Evolutionary conservation across 2,888 invertebrate species (phyloP).

Genomic region (Drosophila recens): DNA sequence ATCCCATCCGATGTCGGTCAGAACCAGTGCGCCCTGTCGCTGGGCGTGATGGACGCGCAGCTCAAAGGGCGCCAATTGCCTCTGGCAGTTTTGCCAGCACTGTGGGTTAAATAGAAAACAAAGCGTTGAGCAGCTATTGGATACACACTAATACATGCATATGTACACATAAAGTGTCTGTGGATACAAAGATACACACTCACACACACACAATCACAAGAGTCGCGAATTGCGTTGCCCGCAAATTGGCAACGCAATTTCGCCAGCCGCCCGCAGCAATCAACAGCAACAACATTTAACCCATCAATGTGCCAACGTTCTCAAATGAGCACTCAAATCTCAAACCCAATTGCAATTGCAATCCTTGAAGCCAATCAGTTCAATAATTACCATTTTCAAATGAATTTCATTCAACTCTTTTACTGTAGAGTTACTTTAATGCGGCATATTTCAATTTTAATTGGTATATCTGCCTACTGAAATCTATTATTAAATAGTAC

Average conservation of each 20-base stretch:
- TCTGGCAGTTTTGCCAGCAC: constrained; percentile 84
- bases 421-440: no score
- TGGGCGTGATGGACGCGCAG: constrained; percentile 84
- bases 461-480: no score
- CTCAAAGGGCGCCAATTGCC: constrained; percentile 75
- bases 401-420: not conserved
- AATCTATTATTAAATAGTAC: no score
- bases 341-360: not conserved
- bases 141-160: constrained; percentile 12
- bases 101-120: constrained; percentile 47
- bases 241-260: constrained; percentile 72
- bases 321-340: constrained; percentile 21
- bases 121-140: constrained; percentile 4
- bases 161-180: not conserved
- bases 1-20: constrained; percentile 85
- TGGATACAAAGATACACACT: constrained; percentile 4
- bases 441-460: not conserved
- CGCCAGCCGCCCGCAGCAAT: constrained; percentile 56
- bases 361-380: constrained; percentile 17
- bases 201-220: constrained; percentile 3
- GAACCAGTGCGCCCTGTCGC: constrained; percentile 84
- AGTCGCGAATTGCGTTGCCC: constrained; percentile 45
- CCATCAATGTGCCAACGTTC: constrained; percentile 39
- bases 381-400: constrained; percentile 6
- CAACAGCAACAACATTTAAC: constrained; percentile 55